Evolutionary conservation across 2,888 invertebrate genomes (phyloP), one percentile per base, ranked within the genome.

Genomic region (Nycteola revayana): DNA sequence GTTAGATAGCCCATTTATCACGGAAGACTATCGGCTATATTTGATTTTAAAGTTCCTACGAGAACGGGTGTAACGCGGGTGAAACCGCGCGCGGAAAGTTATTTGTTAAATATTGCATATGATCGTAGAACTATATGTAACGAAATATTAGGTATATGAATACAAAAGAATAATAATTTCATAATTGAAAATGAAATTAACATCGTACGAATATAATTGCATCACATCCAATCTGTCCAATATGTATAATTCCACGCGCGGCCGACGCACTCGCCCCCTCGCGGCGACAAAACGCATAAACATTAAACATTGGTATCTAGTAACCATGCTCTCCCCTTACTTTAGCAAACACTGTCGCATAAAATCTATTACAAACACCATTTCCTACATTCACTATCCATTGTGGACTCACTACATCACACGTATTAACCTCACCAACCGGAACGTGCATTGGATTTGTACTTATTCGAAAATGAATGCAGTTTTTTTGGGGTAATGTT

Each of bases 291-390:
- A 60, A 54, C 60, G 50, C 49, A 63, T 61, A 61, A 66, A 67
- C 69, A 66, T 66, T 62, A 66, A 62, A 60, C 65, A 58, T 57
- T 9, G 56, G 40, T 44, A 46, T 54, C 49, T 54, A 46, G 40
- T 51, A 35, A 38, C 38, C 39, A 43, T 9, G 25, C 32, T 32
- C 39, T 41, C 39, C 39, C 44, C 31, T 34, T 24, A 3, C 21
- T 21, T 5, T 21, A n/a, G 7, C 27, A 28, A 28, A 32, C 36
- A 31, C 50, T 33, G 42, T 38, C 36, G 27, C 32, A 14, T 4
- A 30, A 32, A 39, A 39, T 37, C 37, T 40, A 43, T 43, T 31
- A 26, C 29, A 28, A 9, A 37, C 36, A 45, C 10, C 10, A 22
- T 49, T 49, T 33, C 10, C 7, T 36, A 29, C 8, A 24, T 24